These are phyloP conservation scores for Cnemophilus loriae DNA, from an alignment of 2,113 vertebrate genomes.

Conservation along the genomic window DNA sequence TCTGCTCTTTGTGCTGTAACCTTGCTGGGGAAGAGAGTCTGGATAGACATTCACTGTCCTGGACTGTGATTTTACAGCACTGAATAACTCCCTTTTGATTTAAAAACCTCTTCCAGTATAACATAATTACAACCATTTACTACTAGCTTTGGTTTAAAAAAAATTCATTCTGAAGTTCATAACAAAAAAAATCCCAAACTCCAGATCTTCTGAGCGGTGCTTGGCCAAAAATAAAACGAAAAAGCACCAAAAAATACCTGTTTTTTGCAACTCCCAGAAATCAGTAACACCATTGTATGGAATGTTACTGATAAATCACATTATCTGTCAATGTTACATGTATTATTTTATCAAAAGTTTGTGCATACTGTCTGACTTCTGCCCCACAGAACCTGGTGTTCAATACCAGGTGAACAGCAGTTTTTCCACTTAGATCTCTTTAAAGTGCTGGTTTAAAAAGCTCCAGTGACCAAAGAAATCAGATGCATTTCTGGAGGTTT, in stretches of 20 bases:
- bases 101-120: not conserved
- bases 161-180: not conserved
- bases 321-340: not conserved
- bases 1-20: not conserved
- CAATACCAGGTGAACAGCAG: accelerated
- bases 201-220: not conserved
- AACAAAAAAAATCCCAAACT: accelerated
- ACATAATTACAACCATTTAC: not conserved
- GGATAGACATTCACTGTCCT: not conserved
- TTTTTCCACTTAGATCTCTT: not conserved
- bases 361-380: not conserved
- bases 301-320: not conserved
- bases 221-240: not conserved
- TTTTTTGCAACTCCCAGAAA: not conserved
- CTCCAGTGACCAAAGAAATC: not conserved
- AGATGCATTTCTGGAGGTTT: not conserved
- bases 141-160: not conserved
- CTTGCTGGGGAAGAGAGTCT: not conserved
- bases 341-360: not conserved
- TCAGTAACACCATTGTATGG: not conserved
- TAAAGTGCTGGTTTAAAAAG: not conserved
- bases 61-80: not conserved
- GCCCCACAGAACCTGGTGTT: not conserved
- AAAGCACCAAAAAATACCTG: not conserved
- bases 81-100: not conserved